Evolutionary conservation across 2,888 invertebrate species (phyloP).

Genomic region (Tachina grossa): DNA sequence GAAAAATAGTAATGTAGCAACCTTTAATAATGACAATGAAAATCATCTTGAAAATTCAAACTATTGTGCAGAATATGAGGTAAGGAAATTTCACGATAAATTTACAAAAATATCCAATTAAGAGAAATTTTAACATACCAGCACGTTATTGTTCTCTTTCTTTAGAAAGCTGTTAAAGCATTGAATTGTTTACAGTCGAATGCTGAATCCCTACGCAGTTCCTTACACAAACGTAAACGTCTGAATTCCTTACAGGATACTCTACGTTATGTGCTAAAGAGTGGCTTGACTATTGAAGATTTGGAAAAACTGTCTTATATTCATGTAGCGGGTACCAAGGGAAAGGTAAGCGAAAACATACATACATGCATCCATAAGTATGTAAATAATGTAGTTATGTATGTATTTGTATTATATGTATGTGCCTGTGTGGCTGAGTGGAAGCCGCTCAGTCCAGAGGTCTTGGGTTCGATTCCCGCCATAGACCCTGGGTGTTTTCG

Average conservation of each 20-base stretch:
- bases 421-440: too few species aligned
- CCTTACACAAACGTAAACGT: constrained; percentile 78
- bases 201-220: constrained; percentile 85
- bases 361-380: neutral
- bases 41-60: constrained; percentile 9
- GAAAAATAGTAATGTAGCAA: neutral
- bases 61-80: constrained; percentile 71
- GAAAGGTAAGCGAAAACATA: constrained; percentile 86
- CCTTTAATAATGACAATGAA: constrained; percentile 1
- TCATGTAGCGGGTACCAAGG: constrained; percentile 98
- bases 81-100: constrained; percentile 53
- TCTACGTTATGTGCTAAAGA: constrained; percentile 85
- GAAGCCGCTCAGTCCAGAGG: too few species aligned
- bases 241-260: constrained; percentile 83
- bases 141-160: neutral
- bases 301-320: constrained; percentile 92
- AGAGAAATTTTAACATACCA: constrained; percentile 15
- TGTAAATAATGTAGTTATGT: too few species aligned
- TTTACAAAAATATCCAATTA: constrained; percentile 10
- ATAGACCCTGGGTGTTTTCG: too few species aligned
- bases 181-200: constrained; percentile 90
- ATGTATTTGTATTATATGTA: neutral
- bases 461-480: too few species aligned
- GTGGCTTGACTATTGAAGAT: constrained; percentile 86
- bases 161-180: constrained; percentile 87